Evolutionary conservation across 2,113 vertebrate species (phyloP).

Genomic region (Anarhynchus alexandrinus): DNA sequence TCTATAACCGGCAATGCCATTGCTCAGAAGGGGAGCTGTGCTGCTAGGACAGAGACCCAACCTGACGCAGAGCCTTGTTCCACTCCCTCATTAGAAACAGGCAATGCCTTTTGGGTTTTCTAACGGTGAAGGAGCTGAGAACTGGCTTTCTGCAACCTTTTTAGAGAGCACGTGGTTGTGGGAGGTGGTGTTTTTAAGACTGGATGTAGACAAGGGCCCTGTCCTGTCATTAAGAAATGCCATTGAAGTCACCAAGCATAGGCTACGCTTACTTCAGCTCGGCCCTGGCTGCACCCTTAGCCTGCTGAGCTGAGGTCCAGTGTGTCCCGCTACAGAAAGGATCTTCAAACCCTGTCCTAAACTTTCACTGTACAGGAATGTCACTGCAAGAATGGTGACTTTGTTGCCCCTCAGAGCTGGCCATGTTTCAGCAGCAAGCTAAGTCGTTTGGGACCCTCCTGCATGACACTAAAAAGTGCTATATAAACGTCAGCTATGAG

Average conservation of each 20-base stretch:
- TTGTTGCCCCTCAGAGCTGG: neutral
- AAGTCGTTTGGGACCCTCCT: conserved; percentile 50
- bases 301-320: neutral
- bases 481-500: conserved; percentile 30
- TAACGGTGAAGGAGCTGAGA: neutral
- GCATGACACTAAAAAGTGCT: neutral
- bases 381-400: neutral
- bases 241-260: neutral
- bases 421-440: neutral
- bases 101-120: neutral
- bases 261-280: neutral
- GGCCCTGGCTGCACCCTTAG: neutral
- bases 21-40: neutral
- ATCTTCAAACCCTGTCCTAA: neutral
- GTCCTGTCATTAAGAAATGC: neutral
- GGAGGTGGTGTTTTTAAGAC: neutral
- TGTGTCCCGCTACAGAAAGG: neutral
- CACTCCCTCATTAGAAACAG: neutral
- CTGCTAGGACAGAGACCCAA: neutral
- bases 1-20: accelerated
- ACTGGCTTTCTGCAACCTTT: neutral
- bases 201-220: accelerated
- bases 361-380: neutral
- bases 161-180: neutral
- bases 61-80: neutral